Conservation (phyloP, 1,140 invertebrate species). For the Anastrepha obliqua region DNA sequence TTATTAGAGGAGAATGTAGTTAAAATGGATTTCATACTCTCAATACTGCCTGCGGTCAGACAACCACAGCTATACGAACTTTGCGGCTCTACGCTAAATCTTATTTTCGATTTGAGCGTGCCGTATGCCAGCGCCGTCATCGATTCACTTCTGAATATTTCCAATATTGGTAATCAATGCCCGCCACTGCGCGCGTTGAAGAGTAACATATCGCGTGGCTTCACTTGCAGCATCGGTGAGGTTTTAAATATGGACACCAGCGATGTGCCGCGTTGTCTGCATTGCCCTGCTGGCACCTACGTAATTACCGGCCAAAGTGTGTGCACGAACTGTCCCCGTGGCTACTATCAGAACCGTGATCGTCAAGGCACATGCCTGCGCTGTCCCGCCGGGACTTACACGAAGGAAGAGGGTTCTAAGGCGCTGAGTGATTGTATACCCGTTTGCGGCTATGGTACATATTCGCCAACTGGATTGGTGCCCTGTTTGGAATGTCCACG, state of each 20-base stretch:
- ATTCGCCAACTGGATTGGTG: constrained; percentile 94
- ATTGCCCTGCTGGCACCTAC: constrained; percentile 96
- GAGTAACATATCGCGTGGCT: constrained; percentile 90
- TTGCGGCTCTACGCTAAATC: constrained; percentile 92
- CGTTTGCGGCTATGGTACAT: constrained; percentile 96
- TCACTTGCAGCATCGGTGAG: constrained; percentile 94
- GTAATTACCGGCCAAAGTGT: constrained; percentile 89
- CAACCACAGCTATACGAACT: constrained; percentile 94
- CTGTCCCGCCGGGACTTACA: constrained; percentile 95
- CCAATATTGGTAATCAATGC: constrained; percentile 92
- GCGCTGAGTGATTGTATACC: constrained; percentile 89
- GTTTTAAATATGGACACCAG: constrained; percentile 93
- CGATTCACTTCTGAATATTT: constrained; percentile 91
- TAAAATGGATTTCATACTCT: constrained; percentile 90
- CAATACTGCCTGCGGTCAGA: constrained; percentile 89
- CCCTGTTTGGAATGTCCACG: constrained; percentile 96
- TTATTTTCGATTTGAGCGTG: constrained; percentile 95
- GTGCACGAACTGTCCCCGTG: constrained; percentile 91
- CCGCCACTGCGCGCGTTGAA: constrained; percentile 90
- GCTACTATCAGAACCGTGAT: constrained; percentile 94
- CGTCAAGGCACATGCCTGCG: constrained; percentile 89
- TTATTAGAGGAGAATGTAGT: constrained; percentile 90
- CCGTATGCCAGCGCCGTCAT: constrained; percentile 94
- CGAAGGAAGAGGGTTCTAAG: constrained; percentile 92
- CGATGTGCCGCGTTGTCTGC: constrained; percentile 93